Base-by-base conservation (phyloP, 2,797 vertebrate species). In the Ibycter americanus region DNA sequence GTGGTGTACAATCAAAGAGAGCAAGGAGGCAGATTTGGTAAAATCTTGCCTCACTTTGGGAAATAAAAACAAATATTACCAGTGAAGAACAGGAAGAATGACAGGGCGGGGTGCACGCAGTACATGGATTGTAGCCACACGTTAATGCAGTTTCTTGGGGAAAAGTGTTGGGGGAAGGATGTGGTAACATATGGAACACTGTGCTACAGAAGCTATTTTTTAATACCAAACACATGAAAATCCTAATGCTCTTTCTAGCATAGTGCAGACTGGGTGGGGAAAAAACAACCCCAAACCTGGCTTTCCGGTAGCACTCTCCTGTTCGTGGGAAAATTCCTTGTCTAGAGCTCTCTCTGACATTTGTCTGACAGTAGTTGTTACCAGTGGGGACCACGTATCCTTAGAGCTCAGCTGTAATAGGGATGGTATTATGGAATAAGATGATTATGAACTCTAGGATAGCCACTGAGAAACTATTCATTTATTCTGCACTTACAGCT, bases 341-440 rank as follows among this genome's bases (percentile, higher is more conserved):
- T 80, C 46, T 51, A 56, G 20, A 83, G 23, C 13, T 14, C 0
- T 61, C 29, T 76, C 38, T 59, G 62, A 11, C 25, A 23, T 67
- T n/a, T 40, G 3, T 46, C 27, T 42, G 32, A 16, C 3, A 26
- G 20, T 47, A 63, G 38, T 51, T 66, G 6, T 40, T 59, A 47
- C 49, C 21, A n/a, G 49, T 23, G 22, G 31, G 68, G 17, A 58
- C 25, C 21, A 31, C 0, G 0, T 17, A 65, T 32, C 46, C 42
- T 38, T 65, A 59, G 54, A 88, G 23, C 34, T 80, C 47, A 29
- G 38, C 32, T 44, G 46, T 81, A 38, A 13, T 18, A 58, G 19
- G 17, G 29, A 15, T 58, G 11, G 6, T 38, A 31, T 34, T 29
- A 46, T 63, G 6, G 12, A 77, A n/a, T 38, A 58, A 78, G 27